Evolutionary conservation across 1,140 invertebrate genomes (phyloP).

Genomic region (Scaptomyza pallida): DNA sequence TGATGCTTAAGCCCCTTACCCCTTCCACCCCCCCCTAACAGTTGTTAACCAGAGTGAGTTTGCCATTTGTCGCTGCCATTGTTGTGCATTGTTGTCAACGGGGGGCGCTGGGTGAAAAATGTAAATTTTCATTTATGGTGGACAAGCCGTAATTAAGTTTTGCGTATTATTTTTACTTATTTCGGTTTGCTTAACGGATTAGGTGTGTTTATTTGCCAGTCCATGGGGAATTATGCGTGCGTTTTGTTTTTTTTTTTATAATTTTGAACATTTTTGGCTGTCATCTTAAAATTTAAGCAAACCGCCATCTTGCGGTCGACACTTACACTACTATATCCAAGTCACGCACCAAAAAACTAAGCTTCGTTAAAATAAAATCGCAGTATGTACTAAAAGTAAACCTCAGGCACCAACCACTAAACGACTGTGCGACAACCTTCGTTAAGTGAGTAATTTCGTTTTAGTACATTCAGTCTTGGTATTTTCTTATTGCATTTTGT

Average conservation of each 20-base stretch:
- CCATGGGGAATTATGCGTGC: background rate
- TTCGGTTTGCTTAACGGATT: slow-evolving; percentile 30
- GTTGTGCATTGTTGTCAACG: slow-evolving; percentile 26
- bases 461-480: background rate
- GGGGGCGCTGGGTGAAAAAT: slow-evolving; percentile 25
- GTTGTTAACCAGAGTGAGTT: slow-evolving; percentile 13
- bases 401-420: too few species aligned
- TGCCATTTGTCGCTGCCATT: slow-evolving; percentile 37
- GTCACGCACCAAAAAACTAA: too few species aligned
- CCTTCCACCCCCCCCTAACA: background rate
- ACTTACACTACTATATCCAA: too few species aligned
- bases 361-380: too few species aligned
- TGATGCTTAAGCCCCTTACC: background rate
- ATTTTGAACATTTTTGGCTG: background rate
- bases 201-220: slow-evolving; percentile 18
- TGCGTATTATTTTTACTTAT: slow-evolving; percentile 33
- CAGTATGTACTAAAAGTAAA: too few species aligned
- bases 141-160: slow-evolving; percentile 28
- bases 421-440: background rate
- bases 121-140: slow-evolving; percentile 34
- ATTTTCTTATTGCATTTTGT: background rate
- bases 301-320: background rate
- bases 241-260: too few species aligned
- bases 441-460: background rate
- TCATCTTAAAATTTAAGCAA: background rate